A percentile compares a stretch with the other conserved stretches of the same genome.
phyloP scores from a whole-genome alignment of 2,888 invertebrate species.

The Ectemnius lituratus region DNA sequence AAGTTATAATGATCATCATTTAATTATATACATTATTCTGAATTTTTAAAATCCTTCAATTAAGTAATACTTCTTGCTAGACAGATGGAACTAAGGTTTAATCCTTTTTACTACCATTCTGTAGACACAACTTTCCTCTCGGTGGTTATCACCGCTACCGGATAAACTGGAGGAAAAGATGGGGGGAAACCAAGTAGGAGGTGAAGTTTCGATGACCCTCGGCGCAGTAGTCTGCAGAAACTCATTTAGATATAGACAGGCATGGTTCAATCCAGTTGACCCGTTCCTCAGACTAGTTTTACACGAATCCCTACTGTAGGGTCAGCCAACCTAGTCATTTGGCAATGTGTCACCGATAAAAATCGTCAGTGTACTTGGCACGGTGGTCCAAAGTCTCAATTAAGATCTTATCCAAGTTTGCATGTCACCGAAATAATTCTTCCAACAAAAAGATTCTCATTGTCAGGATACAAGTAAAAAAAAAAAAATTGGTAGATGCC shows the following conservation, averaged over 20 bases:
- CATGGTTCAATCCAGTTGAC: slow-evolving; percentile 56
- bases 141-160: slow-evolving; percentile 26
- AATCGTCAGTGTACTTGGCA: background rate
- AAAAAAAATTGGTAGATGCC: too few relatives aligned
- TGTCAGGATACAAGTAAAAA: too few relatives aligned
- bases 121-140: background rate
- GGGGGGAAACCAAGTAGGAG: slow-evolving; percentile 26
- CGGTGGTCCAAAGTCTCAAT: too few relatives aligned
- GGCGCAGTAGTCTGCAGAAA: slow-evolving; percentile 63
- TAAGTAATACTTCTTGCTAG: too few relatives aligned
- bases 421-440: too few relatives aligned
- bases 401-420: too few relatives aligned
- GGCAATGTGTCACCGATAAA: slow-evolving; percentile 50
- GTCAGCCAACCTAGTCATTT: slow-evolving; percentile 27
- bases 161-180: slow-evolving; percentile 36
- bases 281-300: slow-evolving; percentile 34
- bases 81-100: too few relatives aligned
- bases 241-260: slow-evolving; percentile 53
- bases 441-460: too few relatives aligned
- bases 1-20: background rate
- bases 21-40: background rate
- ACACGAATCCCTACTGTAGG: slow-evolving; percentile 59
- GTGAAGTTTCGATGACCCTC: slow-evolving; percentile 51
- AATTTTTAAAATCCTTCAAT: background rate
- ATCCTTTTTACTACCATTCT: too few relatives aligned